Conservation (phyloP, 2,888 invertebrate genomes). For the Harpagoxenus sublaevis region DNA sequence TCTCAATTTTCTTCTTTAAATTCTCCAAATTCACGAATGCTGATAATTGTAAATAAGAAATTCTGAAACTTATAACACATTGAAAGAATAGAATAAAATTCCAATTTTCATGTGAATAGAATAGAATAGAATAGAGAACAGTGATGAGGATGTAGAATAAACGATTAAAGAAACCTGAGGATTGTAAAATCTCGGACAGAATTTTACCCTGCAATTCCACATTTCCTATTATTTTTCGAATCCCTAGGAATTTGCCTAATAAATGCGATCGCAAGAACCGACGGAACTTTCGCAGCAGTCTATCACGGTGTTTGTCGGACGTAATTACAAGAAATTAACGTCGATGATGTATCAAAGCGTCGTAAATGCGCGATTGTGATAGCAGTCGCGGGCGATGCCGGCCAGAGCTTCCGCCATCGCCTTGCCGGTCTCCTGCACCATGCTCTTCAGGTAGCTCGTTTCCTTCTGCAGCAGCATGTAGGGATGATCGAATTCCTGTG, state of each 20-base stretch:
- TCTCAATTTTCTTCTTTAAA: neutral
- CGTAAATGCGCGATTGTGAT: conserved; percentile 68
- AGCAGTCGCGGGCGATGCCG: conserved; percentile 88
- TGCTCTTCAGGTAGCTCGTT: conserved; percentile 87
- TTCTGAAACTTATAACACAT: neutral
- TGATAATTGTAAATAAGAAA: neutral
- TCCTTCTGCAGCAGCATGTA: conserved; percentile 88
- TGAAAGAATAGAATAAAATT: neutral
- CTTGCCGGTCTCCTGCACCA: conserved; percentile 91
- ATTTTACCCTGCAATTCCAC: neutral
- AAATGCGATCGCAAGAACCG: neutral
- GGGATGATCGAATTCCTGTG: conserved; percentile 92
- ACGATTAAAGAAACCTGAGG: neutral
- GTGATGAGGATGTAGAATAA: neutral
- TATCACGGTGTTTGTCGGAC: neutral
- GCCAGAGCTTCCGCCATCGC: conserved; percentile 89
- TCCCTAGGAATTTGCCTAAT: neutral
- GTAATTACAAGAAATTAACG: neutral
- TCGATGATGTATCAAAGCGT: conserved; percentile 57
- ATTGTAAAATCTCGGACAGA: neutral
- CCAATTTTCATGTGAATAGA: neutral
- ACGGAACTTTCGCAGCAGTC: neutral
- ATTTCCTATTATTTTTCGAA: neutral
- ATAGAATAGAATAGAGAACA: neutral
- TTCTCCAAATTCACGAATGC: neutral